Base-by-base conservation (phyloP, 2,888 invertebrate species). In the Ecdyonurus torrentis region DNA sequence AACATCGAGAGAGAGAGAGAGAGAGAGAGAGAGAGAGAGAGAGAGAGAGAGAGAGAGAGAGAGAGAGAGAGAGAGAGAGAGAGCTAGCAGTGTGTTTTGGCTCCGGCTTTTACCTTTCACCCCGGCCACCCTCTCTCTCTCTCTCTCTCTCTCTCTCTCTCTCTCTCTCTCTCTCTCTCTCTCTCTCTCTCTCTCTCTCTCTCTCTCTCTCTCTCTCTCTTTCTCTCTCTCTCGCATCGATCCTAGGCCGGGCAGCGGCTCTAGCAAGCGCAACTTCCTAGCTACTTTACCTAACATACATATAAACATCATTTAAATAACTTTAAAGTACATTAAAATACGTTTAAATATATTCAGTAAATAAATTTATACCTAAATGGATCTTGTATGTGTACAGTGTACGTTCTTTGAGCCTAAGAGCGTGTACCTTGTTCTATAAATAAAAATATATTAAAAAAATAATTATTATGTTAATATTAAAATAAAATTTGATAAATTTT, bases 11-110 rank as follows among this genome's bases (percentile, higher is more conserved):
- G 59, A 2, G 15, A 23, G 2, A 18, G 59, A 59, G 25, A n/a
- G 23, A 25, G 24, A 23, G 58, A 10, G 58, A 58, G 58, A 58
- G 58, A 58, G 58, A 58, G 58, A 1, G 58, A 20, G 58, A 59
- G 59, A 59, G 59, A 59, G 59, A 59, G 59, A 59, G 59, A 59
- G 59, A 59, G 59, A 59, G 59, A 59, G 59, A 59, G 59, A 59
- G 59, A 59, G 59, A 59, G 59, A 59, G 59, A 59, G 59, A 59
- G 59, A 59, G 59, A 59, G 59, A 59, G 59, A 59, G 59, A 59
- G 25, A 25, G 25, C 22, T 23, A 23, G 3, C 18, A 23, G 23
- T 58, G 22, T 24, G 22, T 24, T n/a, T 24, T 15, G 24, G 59
- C 18, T 23, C 24, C 22, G 59, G 1, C 59, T 3, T 58, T 58